phyloP scores from a whole-genome alignment of 1,140 invertebrate genomes.

The Lamellibrachia luymesi region DNA sequence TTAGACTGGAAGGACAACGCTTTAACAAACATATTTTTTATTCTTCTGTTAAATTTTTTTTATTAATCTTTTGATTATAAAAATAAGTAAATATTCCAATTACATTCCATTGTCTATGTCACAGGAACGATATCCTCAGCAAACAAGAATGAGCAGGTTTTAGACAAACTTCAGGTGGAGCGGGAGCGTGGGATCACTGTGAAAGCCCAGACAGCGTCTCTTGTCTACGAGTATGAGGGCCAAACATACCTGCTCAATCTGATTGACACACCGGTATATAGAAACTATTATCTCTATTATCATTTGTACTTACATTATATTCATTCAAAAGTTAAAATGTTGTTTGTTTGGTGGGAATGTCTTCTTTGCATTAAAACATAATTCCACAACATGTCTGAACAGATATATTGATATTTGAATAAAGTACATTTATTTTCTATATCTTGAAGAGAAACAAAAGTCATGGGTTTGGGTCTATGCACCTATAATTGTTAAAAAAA shows the following conservation, averaged over 20 bases:
- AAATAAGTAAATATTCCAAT: neutral
- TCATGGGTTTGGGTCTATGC: too few relatives aligned
- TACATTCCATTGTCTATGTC: neutral
- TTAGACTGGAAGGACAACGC: too few relatives aligned
- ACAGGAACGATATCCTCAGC: constrained; percentile 71
- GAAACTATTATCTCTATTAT: neutral
- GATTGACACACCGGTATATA: constrained; percentile 84
- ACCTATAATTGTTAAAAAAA: too few relatives aligned
- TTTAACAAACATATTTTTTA: too few relatives aligned
- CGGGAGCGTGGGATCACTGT: constrained; percentile 93
- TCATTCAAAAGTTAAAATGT: constrained; percentile 19
- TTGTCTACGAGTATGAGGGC: constrained; percentile 68
- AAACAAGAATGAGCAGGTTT: constrained; percentile 69
- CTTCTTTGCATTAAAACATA: neutral
- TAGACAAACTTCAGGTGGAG: constrained; percentile 89
- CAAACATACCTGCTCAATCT: constrained; percentile 85
- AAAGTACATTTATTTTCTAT: too few relatives aligned
- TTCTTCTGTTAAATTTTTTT: too few relatives aligned
- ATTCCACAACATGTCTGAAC: too few relatives aligned
- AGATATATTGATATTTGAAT: too few relatives aligned
- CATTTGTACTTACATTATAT: constrained; percentile 13
- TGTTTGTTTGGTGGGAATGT: neutral
- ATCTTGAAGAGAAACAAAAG: too few relatives aligned
- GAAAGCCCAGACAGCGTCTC: constrained; percentile 92
- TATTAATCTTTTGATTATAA: too few relatives aligned